These are phyloP conservation scores for Dyspetes luteomarginatus DNA, from an alignment of 2,888 invertebrate genomes.

Conservation along the genomic window DNA sequence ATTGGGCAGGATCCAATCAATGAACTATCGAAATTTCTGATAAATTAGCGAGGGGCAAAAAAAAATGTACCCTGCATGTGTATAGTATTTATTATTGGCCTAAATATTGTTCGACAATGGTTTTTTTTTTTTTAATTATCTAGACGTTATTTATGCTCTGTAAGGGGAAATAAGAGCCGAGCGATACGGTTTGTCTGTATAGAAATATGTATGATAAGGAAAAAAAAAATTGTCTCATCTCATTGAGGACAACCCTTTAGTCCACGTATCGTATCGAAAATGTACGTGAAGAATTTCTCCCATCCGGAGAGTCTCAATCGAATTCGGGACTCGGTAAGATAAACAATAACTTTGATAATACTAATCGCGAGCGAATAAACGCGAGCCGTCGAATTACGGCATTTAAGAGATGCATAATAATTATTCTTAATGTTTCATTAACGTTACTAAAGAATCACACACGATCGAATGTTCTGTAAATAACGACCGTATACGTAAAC, in stretches of 20 bases:
- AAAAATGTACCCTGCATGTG: slow-evolving; percentile 65
- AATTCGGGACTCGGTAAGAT: neutral
- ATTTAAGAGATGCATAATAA: slow-evolving; percentile 45
- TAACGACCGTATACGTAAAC: slow-evolving; percentile 60
- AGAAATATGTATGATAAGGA: slow-evolving; percentile 18
- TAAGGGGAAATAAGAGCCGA: slow-evolving; percentile 28
- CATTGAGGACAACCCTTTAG: neutral
- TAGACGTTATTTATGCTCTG: slow-evolving; percentile 74
- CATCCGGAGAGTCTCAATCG: neutral
- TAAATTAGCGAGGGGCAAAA: slow-evolving; percentile 56
- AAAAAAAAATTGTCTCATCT: slow-evolving; percentile 23
- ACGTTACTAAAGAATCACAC: slow-evolving; percentile 52
- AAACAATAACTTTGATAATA: slow-evolving; percentile 7
- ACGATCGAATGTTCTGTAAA: slow-evolving; percentile 59
- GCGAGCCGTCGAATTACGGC: slow-evolving; percentile 30
- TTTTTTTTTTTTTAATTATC: slow-evolving; percentile 67
- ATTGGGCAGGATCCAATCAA: slow-evolving; percentile 80
- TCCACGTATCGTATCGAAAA: slow-evolving; percentile 14
- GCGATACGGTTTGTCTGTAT: slow-evolving; percentile 43
- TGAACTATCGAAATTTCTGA: slow-evolving; percentile 58
- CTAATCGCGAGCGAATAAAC: slow-evolving; percentile 40
- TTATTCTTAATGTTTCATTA: slow-evolving; percentile 54
- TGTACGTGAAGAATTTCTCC: neutral
- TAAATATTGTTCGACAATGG: slow-evolving; percentile 68
- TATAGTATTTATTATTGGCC: slow-evolving; percentile 82